Percentiles rank a stretch among this genome's conserved stretches.
phyloP scores from a whole-genome alignment of 2,888 invertebrate genomes.

The Reticulitermes lucifugus region DNA sequence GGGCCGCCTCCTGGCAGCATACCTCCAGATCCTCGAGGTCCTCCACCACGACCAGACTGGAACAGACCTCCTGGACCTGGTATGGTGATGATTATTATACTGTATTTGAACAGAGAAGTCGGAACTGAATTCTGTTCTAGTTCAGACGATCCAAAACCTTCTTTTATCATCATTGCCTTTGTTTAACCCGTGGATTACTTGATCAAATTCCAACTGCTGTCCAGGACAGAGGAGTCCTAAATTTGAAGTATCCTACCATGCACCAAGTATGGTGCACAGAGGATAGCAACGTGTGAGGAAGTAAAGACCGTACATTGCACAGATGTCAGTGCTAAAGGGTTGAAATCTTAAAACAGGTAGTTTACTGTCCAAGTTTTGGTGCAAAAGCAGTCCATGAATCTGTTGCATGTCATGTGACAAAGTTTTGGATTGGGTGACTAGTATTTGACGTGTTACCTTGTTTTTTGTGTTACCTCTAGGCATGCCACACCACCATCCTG shows the following conservation, averaged over 20 bases:
- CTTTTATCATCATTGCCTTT: neutral
- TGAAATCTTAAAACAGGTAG: neutral
- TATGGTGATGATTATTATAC: slow-evolving; percentile 35
- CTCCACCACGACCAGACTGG: slow-evolving; percentile 78
- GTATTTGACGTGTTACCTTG: slow-evolving; percentile 24
- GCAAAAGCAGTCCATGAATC: no score
- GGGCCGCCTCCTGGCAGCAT: slow-evolving; percentile 69
- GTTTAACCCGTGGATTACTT: neutral
- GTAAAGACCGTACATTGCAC: no score
- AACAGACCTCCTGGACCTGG: slow-evolving; percentile 72
- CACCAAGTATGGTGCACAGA: no score
- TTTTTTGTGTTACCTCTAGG: slow-evolving; percentile 45
- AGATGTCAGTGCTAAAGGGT: no score
- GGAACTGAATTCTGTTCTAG: neutral
- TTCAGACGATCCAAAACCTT: neutral
- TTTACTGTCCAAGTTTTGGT: no score
- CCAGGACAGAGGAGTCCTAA: no score
- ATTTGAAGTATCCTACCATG: no score
- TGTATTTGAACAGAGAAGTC: neutral
- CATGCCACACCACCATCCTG: slow-evolving; percentile 63
- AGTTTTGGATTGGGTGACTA: slow-evolving; percentile 6
- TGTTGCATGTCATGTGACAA: neutral
- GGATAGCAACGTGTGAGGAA: no score
- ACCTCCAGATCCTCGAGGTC: slow-evolving; percentile 72
- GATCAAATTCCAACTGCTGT: no score